These are phyloP conservation scores for Idris sp. DNA, from an alignment of 1,140 invertebrate genomes.

Conservation along the genomic window DNA sequence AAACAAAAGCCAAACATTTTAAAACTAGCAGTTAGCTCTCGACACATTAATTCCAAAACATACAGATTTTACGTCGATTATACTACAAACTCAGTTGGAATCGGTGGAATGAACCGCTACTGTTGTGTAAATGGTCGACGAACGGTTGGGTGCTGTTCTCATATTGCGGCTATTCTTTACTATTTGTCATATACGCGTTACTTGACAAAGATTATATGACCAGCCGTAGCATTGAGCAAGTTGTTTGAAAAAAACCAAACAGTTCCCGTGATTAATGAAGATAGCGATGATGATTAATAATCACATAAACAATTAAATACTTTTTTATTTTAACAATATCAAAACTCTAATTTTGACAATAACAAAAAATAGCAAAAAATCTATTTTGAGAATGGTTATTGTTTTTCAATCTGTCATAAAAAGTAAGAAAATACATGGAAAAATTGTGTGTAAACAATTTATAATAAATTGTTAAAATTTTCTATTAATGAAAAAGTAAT, in stretches of 20 bases:
- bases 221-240: constrained; percentile 16
- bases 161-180: constrained; percentile 41
- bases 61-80: constrained; percentile 36
- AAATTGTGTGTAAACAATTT: too few species aligned
- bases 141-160: constrained; percentile 46
- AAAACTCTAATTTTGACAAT: too few species aligned
- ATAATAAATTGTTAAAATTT: too few species aligned
- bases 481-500: too few species aligned
- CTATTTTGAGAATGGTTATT: too few species aligned
- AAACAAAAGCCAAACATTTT: constrained; percentile 20
- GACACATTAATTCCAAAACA: constrained; percentile 24
- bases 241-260: constrained; percentile 16
- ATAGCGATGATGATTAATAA: constrained; percentile 38
- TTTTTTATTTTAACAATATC: too few species aligned
- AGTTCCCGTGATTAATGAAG: constrained; percentile 25
- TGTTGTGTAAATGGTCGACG: constrained; percentile 43
- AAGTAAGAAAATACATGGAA: too few species aligned
- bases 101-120: constrained; percentile 27
- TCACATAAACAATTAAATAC: too few species aligned
- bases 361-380: too few species aligned
- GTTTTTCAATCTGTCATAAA: too few species aligned
- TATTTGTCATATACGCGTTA: constrained; percentile 37
- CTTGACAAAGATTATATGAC: constrained; percentile 35
- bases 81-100: background rate
- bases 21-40: constrained; percentile 25